Evolutionary conservation across 2,113 vertebrate genomes (phyloP).

Genomic region (Pontoporia blainvillei): DNA sequence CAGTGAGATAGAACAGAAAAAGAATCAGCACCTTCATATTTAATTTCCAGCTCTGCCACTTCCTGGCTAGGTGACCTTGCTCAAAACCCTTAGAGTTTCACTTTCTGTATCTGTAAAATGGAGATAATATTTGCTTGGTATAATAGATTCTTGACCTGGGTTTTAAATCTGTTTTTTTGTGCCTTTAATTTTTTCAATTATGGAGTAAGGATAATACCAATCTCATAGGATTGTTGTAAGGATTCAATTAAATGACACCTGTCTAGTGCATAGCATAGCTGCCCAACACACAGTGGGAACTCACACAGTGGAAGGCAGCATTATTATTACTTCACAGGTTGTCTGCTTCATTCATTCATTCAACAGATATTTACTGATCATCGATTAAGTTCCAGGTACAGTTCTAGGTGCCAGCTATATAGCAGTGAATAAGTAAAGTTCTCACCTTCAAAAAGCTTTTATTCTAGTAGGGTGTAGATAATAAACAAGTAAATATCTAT

Average conservation of each 20-base stretch:
- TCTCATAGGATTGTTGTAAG: not conserved
- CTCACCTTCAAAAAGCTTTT: not conserved
- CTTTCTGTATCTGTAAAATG: not conserved
- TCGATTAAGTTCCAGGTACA: not conserved
- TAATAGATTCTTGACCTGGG: not conserved
- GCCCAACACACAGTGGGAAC: not conserved
- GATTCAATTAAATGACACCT: not conserved
- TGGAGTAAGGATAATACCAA: not conserved
- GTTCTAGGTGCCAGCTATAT: not conserved
- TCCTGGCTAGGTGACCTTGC: not conserved
- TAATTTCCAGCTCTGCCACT: conserved; percentile 4
- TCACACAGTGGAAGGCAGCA: not conserved
- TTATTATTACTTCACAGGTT: conserved; percentile 14
- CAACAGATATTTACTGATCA: not conserved
- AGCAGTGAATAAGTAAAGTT: not conserved
- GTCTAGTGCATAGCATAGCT: not conserved
- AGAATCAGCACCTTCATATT: not conserved
- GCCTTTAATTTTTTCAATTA: not conserved
- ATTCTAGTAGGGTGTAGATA: not conserved
- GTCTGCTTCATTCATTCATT: not conserved
- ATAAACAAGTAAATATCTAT: not conserved
- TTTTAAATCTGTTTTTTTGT: conserved; percentile 30
- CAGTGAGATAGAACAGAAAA: conserved; percentile 21
- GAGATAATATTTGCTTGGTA: not conserved
- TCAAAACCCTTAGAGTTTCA: conserved; percentile 21